Percentiles rank a stretch among this genome's conserved stretches.
Conservation (phyloP, 2,113 vertebrate species). For the Castor canadensis region DNA sequence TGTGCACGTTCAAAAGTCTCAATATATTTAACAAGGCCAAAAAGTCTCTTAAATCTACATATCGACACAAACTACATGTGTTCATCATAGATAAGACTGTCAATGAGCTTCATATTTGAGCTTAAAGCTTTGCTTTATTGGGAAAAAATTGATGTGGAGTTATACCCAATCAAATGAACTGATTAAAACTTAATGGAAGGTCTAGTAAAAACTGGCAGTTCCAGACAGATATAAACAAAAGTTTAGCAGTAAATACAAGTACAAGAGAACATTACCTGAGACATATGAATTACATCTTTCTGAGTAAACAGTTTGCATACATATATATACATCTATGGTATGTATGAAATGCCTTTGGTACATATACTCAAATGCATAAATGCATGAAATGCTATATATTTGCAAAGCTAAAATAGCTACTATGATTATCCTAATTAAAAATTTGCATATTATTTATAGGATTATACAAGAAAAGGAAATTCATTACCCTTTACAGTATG, state of each 20-base stretch:
- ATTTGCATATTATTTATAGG: constrained; percentile 83
- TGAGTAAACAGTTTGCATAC: not conserved
- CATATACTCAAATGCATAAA: constrained; percentile 65
- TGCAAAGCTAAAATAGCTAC: constrained; percentile 70
- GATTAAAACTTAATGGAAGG: not conserved
- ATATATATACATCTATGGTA: too few species aligned
- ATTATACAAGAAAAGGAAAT: constrained; percentile 82
- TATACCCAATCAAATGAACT: constrained; percentile 10
- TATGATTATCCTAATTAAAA: constrained; percentile 83
- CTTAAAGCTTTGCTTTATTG: not conserved
- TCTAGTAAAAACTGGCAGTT: not conserved
- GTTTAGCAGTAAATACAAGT: not conserved
- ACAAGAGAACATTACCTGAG: not conserved
- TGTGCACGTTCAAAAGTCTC: not conserved
- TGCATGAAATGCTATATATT: constrained; percentile 71
- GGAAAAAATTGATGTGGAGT: not conserved
- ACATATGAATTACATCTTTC: not conserved
- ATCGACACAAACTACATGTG: not conserved
- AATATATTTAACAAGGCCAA: not conserved
- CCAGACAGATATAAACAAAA: not conserved
- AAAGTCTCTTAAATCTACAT: not conserved
- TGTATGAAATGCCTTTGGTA: constrained; percentile 29
- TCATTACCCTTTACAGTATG: constrained; percentile 83
- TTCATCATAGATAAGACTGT: not conserved
- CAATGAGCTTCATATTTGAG: not conserved